phyloP scores from a whole-genome alignment of 2,797 vertebrate genomes.

The Sphenodon punctatus region DNA sequence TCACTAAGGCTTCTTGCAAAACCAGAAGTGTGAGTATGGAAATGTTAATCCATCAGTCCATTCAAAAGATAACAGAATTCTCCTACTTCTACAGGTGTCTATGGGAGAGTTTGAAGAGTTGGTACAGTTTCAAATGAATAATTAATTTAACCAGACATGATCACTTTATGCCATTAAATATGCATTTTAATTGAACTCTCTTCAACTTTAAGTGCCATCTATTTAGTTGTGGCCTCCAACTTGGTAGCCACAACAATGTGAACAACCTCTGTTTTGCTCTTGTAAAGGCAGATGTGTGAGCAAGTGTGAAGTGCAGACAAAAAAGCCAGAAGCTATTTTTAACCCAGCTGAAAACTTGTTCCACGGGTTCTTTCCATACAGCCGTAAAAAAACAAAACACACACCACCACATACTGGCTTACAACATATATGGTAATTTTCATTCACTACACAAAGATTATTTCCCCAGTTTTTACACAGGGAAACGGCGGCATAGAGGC shows the following conservation, averaged over 20 bases:
- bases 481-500: background rate
- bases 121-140: background rate
- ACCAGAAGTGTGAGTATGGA: too few relatives aligned
- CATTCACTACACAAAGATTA: background rate
- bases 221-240: background rate
- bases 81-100: background rate
- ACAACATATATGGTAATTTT: too few relatives aligned
- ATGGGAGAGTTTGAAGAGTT: background rate
- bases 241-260: accelerated
- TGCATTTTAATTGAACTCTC: background rate
- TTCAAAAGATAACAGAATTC: constrained; percentile 8
- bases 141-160: background rate
- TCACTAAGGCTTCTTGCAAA: too few relatives aligned
- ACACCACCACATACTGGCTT: too few relatives aligned
- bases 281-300: background rate
- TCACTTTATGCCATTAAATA: background rate
- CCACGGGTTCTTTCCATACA: too few relatives aligned
- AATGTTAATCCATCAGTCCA: too few relatives aligned
- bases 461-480: background rate
- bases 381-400: too few relatives aligned
- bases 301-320: background rate
- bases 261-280: background rate
- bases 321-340: background rate
- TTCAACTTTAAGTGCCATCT: accelerated
- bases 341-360: background rate